These are phyloP conservation scores for Phylloscopus whistleri DNA, from an alignment of 2,113 vertebrate species.

Conservation along the genomic window DNA sequence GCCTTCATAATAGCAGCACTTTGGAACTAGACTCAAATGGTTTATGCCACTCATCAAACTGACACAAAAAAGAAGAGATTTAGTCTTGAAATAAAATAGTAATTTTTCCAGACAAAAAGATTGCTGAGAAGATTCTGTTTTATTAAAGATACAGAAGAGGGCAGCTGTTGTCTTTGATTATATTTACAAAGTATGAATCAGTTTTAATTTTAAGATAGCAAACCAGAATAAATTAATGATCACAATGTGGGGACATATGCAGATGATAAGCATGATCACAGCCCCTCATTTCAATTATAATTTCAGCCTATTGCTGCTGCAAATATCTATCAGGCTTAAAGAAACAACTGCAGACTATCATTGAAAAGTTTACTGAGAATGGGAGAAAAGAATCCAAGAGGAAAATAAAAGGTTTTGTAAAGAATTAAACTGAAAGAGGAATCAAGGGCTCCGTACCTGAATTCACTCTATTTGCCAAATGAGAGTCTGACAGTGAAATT, in stretches of 20 bases:
- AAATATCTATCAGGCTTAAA: neutral
- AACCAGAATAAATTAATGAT: slow-evolving; percentile 33
- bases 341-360: neutral
- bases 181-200: slow-evolving; percentile 33
- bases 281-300: slow-evolving; percentile 10
- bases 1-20: neutral
- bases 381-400: neutral
- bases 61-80: neutral
- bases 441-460: neutral
- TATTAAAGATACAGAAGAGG: slow-evolving; percentile 23
- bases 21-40: neutral
- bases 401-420: neutral
- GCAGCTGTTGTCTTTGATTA: slow-evolving; percentile 34
- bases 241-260: neutral
- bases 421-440: neutral
- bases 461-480: neutral
- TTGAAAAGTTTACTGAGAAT: neutral
- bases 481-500: neutral
- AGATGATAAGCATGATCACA: slow-evolving; percentile 39
- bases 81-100: neutral
- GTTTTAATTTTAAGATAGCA: slow-evolving; percentile 13
- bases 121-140: neutral
- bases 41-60: neutral
- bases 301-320: slow-evolving; percentile 17
- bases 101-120: neutral